Base-by-base conservation (phyloP, 2,113 vertebrate genomes). In the Phalacrocorax aristotelis region DNA sequence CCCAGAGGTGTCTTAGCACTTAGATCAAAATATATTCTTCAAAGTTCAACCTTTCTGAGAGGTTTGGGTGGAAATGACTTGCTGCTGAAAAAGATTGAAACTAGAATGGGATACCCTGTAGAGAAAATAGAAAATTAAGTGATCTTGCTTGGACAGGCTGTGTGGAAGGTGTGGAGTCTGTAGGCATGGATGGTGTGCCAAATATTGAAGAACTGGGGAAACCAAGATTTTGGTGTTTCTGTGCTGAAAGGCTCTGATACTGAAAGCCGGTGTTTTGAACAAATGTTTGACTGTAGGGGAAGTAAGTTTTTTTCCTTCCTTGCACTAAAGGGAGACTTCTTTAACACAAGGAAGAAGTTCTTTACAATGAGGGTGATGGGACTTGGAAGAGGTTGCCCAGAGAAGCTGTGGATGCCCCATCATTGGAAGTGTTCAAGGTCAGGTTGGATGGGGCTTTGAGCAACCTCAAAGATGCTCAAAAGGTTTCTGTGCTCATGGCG, bases 401-500 rank as follows among this genome's bases (percentile, higher is more conserved):
- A 34, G 58, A 42, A 84, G 51, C 13, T 36, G 36, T 55, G 38
- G 62, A 6, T 68, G 27, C 16, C 48, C 23, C 20, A 7, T 64
- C 26, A 2, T 2, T 71, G 49, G 21, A 27, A 11, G 32, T 5
- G 25, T 57, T 48, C 23, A 30, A 32, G 48, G 44, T 7, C 27
- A 27, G 52, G 25, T 32, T 79, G 58, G 44, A 65, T 0, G 2
- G n/a, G 44, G 22, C 42, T 91, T 38, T 13, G 66, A 51, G 51
- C 32, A 65, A 3, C 27, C 27, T 36, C 30, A 32, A 55, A 11
- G 55, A n/a, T 55, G 16, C 55, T 77, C 25, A n/a, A 49, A 55
- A 57, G 36, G 23, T 58, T 36, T 25, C 36, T 0, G 0, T 64
- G 42, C 51, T 14, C 4, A 5, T 25, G 0, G 12, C 11, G 25